These are phyloP conservation scores for Drosophila birchii DNA, from an alignment of 2,888 invertebrate species.

Conservation along the genomic window DNA sequence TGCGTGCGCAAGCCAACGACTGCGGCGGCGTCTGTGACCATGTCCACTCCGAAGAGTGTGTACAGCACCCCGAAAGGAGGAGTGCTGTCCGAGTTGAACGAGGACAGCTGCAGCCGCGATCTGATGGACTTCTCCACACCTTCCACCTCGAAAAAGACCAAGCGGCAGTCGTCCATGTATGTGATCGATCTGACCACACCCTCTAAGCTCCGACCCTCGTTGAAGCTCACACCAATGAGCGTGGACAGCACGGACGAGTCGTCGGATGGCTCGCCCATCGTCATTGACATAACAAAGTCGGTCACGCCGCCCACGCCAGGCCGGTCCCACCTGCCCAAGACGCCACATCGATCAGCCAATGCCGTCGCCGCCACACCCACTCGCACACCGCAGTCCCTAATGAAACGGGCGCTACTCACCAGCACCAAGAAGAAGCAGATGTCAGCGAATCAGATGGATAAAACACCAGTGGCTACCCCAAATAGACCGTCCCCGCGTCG, in stretches of 20 bases:
- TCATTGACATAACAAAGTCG: conserved; percentile 71
- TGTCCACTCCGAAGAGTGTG: conserved; percentile 63
- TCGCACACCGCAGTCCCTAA: conserved; percentile 79
- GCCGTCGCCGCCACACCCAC: conserved; percentile 58
- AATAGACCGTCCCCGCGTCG: conserved; percentile 49
- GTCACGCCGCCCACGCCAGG: conserved; percentile 34
- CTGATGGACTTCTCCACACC: conserved; percentile 73
- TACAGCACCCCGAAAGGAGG: conserved; percentile 77
- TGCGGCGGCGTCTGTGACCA: conserved; percentile 14
- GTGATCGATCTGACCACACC: conserved; percentile 83
- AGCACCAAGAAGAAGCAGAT: conserved; percentile 81
- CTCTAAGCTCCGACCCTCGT: conserved; percentile 50
- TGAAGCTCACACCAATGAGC: conserved; percentile 59
- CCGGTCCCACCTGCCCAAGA: conserved; percentile 27
- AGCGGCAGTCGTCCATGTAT: conserved; percentile 78
- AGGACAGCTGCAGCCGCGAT: conserved; percentile 70
- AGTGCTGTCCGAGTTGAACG: conserved; percentile 64
- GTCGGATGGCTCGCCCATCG: conserved; percentile 57
- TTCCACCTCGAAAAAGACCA: conserved; percentile 66
- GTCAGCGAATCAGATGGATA: conserved; percentile 32
- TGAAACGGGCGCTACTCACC: conserved; percentile 80
- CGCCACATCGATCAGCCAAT: conserved; percentile 48
- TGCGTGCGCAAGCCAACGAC: conserved; percentile 57
- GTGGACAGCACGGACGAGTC: conserved; percentile 69
- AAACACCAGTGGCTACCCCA: conserved; percentile 36